Evolutionary conservation across 1,140 invertebrate genomes (phyloP).

Genomic region (Aphidius ervi): DNA sequence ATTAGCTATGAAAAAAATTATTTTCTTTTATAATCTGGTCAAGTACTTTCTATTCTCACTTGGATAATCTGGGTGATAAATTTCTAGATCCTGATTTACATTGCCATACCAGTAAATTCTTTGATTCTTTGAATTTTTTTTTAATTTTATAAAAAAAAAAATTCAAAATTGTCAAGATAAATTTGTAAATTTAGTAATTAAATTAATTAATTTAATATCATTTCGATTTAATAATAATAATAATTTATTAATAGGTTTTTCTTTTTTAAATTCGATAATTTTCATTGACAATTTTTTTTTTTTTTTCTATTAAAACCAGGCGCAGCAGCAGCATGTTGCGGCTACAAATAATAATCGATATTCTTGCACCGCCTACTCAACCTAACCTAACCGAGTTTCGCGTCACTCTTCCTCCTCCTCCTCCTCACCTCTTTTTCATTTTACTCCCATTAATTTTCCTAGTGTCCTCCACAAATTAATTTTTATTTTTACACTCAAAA

Average conservation of each 20-base stretch:
- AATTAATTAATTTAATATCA: neutral
- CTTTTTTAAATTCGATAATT: neutral
- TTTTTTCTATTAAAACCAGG: neutral
- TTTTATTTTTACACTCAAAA: neutral
- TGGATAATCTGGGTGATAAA: no score
- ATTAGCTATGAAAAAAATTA: no score
- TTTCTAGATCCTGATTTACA: no score
- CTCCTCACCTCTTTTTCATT: constrained; percentile 1
- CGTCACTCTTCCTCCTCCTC: constrained; percentile 14
- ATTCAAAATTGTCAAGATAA: no score
- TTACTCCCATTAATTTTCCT: neutral
- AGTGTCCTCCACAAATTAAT: neutral
- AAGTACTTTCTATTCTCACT: no score
- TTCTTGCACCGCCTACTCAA: constrained; percentile 30
- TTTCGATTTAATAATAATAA: neutral
- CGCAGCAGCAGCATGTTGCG: constrained; percentile 26
- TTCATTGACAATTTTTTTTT: constrained; percentile 1
- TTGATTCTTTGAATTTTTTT: no score
- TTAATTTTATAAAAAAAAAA: no score
- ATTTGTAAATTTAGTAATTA: neutral
- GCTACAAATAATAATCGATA: constrained; percentile 36
- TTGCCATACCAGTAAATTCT: no score
- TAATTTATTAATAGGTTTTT: neutral
- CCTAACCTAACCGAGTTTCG: constrained; percentile 22
- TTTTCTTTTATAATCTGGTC: no score